Conservation (phyloP, 2,113 vertebrate genomes). For the Grallaria varia region DNA sequence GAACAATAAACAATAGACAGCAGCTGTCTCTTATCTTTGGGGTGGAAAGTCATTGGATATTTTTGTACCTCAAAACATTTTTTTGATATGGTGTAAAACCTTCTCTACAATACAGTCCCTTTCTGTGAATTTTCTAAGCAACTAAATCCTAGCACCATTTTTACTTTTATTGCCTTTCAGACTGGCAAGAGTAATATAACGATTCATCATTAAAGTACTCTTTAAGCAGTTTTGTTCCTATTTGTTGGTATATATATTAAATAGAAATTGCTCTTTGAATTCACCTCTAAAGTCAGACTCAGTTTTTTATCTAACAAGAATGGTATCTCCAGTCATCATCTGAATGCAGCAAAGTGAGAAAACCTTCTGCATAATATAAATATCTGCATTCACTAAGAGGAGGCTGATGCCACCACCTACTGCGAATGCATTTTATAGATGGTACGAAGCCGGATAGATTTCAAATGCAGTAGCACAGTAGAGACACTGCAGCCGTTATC, state of each 20-base stretch:
- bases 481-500: neutral
- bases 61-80: neutral
- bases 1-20: neutral
- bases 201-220: slow-evolving; percentile 57
- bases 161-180: slow-evolving; percentile 45
- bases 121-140: neutral
- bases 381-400: slow-evolving; percentile 29
- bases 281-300: slow-evolving; percentile 43
- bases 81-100: neutral
- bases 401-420: slow-evolving; percentile 39
- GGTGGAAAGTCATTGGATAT: neutral
- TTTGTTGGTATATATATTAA: slow-evolving; percentile 51
- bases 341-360: slow-evolving; percentile 29
- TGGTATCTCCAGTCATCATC: slow-evolving; percentile 12
- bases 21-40: neutral
- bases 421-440: neutral
- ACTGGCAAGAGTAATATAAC: slow-evolving; percentile 36
- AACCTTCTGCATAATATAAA: slow-evolving; percentile 37
- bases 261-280: slow-evolving; percentile 44
- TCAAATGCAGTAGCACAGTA: neutral
- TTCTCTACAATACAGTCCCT: neutral
- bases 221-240: slow-evolving; percentile 53
- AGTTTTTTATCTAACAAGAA: slow-evolving; percentile 5
- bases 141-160: slow-evolving; percentile 42
- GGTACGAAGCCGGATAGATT: slow-evolving; percentile 1